A percentile compares a stretch with the other conserved stretches of the same genome.
Evolutionary conservation across 1,140 invertebrate genomes (phyloP).

Genomic region (Pogonus chalceus): DNA sequence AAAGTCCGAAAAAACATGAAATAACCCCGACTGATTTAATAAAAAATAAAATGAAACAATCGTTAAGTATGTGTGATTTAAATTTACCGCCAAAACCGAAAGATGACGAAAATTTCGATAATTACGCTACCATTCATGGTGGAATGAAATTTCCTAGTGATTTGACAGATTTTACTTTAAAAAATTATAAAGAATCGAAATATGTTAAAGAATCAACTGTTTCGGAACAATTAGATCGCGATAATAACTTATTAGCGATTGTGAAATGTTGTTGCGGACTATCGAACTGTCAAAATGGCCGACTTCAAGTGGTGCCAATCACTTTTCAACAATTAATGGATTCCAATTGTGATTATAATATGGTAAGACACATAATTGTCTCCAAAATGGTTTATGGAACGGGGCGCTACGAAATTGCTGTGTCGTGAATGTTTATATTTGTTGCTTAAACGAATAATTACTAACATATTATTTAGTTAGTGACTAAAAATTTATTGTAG

Average conservation of each 20-base stretch:
- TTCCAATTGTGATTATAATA: not conserved
- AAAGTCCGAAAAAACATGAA: not conserved
- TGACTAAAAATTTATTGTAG: not conserved
- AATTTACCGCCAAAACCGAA: not conserved
- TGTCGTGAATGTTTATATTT: not conserved
- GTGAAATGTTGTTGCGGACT: conserved; percentile 1
- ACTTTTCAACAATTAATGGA: not conserved
- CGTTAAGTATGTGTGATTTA: conserved; percentile 11
- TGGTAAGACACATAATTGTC: conserved; percentile 1
- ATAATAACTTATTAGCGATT: not conserved
- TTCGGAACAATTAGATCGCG: not conserved
- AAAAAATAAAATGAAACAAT: conserved; percentile 20
- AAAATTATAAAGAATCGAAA: not conserved
- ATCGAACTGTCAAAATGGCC: conserved; percentile 1
- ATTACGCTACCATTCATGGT: not conserved
- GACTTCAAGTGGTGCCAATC: not conserved
- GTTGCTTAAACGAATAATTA: not conserved
- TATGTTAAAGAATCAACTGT: not conserved
- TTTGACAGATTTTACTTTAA: not conserved
- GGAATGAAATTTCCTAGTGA: not conserved
- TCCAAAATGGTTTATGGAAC: conserved; percentile 5
- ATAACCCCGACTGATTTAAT: conserved; percentile 16
- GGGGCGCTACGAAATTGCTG: not conserved
- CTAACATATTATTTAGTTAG: not conserved
- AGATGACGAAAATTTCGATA: not conserved